Evolutionary conservation across 2,797 vertebrate genomes (phyloP).

Genomic region (Trachops cirrhosus): DNA sequence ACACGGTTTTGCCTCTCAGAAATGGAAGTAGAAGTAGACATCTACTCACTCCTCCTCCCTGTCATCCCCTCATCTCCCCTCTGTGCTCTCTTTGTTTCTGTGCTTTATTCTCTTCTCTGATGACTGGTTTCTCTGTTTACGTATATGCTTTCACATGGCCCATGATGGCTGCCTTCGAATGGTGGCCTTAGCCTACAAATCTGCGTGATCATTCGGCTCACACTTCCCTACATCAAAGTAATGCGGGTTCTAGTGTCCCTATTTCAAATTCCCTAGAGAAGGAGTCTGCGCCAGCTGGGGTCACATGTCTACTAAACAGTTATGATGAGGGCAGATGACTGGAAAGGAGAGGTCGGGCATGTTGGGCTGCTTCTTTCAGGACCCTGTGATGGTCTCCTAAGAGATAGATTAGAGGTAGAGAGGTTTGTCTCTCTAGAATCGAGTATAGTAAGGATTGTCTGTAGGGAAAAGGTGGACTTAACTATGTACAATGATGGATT

Average conservation of each 20-base stretch:
- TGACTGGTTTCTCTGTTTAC: neutral
- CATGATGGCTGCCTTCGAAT: neutral
- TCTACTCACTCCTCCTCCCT: neutral
- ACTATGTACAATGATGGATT: neutral
- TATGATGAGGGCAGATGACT: neutral
- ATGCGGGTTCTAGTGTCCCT: neutral
- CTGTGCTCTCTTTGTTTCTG: neutral
- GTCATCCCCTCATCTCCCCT: neutral
- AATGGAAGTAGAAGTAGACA: neutral
- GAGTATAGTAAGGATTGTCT: neutral
- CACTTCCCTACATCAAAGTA: neutral
- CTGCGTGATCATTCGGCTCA: neutral
- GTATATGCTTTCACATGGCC: neutral
- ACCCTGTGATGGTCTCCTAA: neutral
- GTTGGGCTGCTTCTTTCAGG: neutral
- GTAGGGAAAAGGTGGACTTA: neutral
- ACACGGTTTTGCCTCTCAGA: neutral
- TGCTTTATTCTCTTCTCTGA: constrained; percentile 10
- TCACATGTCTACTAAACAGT: neutral
- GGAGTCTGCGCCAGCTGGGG: neutral
- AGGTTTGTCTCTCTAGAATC: neutral
- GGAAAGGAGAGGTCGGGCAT: neutral
- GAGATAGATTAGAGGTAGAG: neutral
- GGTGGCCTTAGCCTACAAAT: neutral
- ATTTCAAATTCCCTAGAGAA: constrained; percentile 12